Base-by-base conservation (phyloP, 2,113 vertebrate species). In the Noturus placidus region DNA sequence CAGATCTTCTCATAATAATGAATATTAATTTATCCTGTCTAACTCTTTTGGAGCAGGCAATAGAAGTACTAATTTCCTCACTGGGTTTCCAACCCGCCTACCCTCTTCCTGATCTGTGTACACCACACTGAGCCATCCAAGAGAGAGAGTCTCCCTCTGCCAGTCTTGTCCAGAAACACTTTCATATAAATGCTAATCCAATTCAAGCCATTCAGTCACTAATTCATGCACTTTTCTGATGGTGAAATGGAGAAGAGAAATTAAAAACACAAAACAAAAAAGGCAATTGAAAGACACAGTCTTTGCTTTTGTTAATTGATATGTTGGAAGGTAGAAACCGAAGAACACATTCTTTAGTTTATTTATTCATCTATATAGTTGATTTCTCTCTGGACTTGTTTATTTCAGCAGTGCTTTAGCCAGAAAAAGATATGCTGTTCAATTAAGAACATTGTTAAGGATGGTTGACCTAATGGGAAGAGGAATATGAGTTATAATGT, bases 171-270 rank as follows among this genome's bases (percentile, higher is more conserved):
- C 27, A 81, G 77, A 86, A 87, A 84, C 46, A 86, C 79, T 90
- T 87, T 90, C 86, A 92, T 91, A 92, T 90, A 91, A 91, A 91
- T 92, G 91, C 88, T 91, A 89, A 92, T 92, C 42, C 87, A 83
- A 84, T 89, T 85, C 56, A 74, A 88, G 69, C 19, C 82, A 91
- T 86, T 90, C 83, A 50, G 80, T 83, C 85, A 84, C 83, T 89
- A 88, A 89, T 89, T 80, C 72, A 87, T 82, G 72, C 88, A 86
- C 83, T 67, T 85, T 84, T 88, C 79, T 63, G 74, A 87, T 82
- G 86, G 74, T 38, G 77, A 82, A 86, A 59, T 82, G 27, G 69
- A 84, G 87, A 35, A 30, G 46, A 72, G 87, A 89, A 82, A 89
- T 78, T 56, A 63, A 63, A 84, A 85, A 35, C 30, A 81, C 35